phyloP scores from a whole-genome alignment of 2,113 vertebrate species.

The Hystrix cristata region DNA sequence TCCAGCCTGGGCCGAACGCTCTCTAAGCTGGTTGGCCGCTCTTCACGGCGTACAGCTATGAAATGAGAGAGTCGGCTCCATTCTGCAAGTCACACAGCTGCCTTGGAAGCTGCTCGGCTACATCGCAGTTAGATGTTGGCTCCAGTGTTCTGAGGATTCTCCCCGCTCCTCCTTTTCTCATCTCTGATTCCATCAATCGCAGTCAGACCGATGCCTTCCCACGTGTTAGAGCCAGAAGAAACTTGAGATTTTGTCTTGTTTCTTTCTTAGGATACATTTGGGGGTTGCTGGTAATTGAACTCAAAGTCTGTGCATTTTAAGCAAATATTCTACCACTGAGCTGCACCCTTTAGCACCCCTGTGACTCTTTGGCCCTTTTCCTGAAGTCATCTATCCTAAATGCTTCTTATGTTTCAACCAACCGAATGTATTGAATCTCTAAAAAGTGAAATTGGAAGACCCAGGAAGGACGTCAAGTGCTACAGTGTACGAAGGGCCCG shows the following conservation, averaged over 20 bases:
- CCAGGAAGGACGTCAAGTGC: not conserved
- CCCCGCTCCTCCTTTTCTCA: not conserved
- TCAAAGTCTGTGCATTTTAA: not conserved
- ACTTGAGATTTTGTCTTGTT: not conserved
- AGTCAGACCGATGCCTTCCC: not conserved
- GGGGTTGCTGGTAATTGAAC: not conserved
- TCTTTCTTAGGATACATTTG: not conserved
- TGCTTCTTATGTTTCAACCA: not conserved
- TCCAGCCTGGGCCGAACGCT: not conserved
- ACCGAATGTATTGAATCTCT: not conserved
- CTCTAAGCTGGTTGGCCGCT: not conserved
- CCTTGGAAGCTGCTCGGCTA: not conserved
- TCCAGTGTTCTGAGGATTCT: not conserved
- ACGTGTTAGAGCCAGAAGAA: not conserved
- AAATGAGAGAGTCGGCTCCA: no score
- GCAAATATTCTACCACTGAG: not conserved
- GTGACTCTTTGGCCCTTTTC: not conserved
- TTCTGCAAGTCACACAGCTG: not conserved
- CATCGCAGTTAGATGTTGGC: not conserved
- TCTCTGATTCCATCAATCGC: not conserved
- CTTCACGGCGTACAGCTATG: not conserved
- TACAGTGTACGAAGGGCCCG: not conserved
- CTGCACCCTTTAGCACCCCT: not conserved
- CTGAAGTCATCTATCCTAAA: not conserved
- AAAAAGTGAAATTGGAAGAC: not conserved